Evolutionary conservation across 2,888 invertebrate genomes (phyloP).

Genomic region (Pyrochroa serraticornis): DNA sequence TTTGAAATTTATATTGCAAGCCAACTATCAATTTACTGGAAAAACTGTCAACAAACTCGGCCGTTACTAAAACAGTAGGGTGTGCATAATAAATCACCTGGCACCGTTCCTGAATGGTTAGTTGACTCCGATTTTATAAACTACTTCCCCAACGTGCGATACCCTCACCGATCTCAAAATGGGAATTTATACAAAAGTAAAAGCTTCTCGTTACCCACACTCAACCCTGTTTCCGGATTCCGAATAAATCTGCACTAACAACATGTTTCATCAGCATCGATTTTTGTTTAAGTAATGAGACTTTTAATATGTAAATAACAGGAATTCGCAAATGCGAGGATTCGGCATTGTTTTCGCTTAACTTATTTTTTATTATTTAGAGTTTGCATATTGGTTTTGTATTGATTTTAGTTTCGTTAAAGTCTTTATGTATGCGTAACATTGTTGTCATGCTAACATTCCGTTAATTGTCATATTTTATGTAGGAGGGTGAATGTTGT

Average conservation of each 20-base stretch:
- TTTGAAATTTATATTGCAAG: conserved; percentile 3
- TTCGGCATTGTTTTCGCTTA: background rate
- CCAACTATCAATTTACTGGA: conserved; percentile 15
- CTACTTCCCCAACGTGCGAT: conserved; percentile 16
- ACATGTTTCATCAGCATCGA: no score
- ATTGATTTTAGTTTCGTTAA: conserved; percentile 6
- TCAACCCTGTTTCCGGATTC: no score
- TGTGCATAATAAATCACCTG: conserved; percentile 23
- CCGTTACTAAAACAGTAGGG: conserved; percentile 20
- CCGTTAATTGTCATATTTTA: conserved; percentile 3
- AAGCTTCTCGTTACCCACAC: no score
- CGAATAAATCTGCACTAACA: no score
- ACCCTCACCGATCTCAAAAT: conserved; percentile 3
- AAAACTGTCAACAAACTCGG: conserved; percentile 22
- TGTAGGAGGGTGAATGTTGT: conserved; percentile 3
- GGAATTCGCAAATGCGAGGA: no score
- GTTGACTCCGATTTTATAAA: conserved; percentile 22
- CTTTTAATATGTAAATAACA: no score
- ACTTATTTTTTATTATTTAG: conserved; percentile 4
- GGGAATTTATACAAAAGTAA: conserved; percentile 15
- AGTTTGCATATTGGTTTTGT: background rate
- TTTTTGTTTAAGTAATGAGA: no score
- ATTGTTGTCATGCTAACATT: conserved; percentile 6
- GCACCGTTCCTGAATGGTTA: conserved; percentile 20
- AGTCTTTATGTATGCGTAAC: background rate